Evolutionary conservation across 1,140 invertebrate species (phyloP), one percentile per base, ranked within the genome.

Genomic region (Pygmarrhopalites habei): DNA sequence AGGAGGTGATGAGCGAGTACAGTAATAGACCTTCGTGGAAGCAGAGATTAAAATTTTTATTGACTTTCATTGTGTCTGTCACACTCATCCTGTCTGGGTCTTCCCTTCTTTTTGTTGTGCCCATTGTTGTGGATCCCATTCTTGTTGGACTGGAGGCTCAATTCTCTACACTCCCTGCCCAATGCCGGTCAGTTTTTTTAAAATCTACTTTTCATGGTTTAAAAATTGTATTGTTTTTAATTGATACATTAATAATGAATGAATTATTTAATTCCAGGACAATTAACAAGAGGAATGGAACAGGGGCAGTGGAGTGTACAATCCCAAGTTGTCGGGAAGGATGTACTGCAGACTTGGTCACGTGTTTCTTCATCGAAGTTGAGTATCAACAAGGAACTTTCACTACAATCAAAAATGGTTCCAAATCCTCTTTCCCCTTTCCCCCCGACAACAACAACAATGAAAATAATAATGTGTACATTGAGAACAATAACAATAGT

Each of bases 81-180:
- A 80, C 87, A 56, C 84, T 89, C 43, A 86, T 89, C 66, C 86
- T 86, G 52, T 87, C 88, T 39, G 86, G 86, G 41, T 87, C 88
- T 28, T 87, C 88, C 2, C 79, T 92, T 29, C 80, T 92, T 35
- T 92, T 93, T 77, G 80, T 92, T 46, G 88, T 92, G 46, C 90
- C 89, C 46, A 80, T 92, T n/a, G 90, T 92, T 76, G 88, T 91
- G 43, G 87, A 93, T 76, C 89, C 89, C 28, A 89, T 89, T n/a
- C 84, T 93, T 64, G 90, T 88, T 70, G 91, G 89, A 3, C 76
- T 92, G 55, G 85, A 85, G 2, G 87, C 89, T 46, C 87, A 92
- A 75, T 92, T 92, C 74, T 83, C 86, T 43, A 82, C 85, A 1
- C 77, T 83, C 56, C 89, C 89, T 7, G 87, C 88, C 5, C 81